Base-by-base conservation (phyloP, 2,113 vertebrate species). In the Chaetodon auriga region DNA sequence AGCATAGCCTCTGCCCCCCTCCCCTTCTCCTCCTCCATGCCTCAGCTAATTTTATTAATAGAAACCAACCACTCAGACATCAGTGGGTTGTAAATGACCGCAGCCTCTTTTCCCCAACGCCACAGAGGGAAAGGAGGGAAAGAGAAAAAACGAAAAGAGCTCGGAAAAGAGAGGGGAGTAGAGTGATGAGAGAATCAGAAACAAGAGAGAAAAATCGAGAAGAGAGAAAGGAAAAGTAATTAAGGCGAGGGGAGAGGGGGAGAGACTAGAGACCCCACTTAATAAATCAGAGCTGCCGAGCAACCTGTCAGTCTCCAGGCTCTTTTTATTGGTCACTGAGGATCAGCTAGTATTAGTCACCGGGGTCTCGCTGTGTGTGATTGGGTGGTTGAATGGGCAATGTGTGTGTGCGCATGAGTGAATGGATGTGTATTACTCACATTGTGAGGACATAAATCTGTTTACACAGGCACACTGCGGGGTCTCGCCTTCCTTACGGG, bases 321-420 rank as follows among this genome's bases (percentile, higher is more conserved):
- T 84, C 87, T 87, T 90, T 90, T 94, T 93, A 94, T 94, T 94
- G 92, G 92, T 93, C 92, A 93, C 90, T 19, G 77, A 93, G 89
- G 92, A 93, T 92, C 91, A 90, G 89, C 90, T 88, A 80, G 89
- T 88, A 93, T 91, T 93, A 90, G 90, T 91, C 91, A 91, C 91
- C 8, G 12, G 85, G 80, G 87, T 87, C 74, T 88, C 5, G 41
- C 65, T 83, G 74, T 76, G 81, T 83, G 87, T 78, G 89, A 80
- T 81, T 91, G 85, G 80, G 66, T 43, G 80, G 68, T 55, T 68
- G 71, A 84, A 73, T 71, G 81, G 53, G 64, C 66, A 80, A 12
- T 10, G 48, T 45, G 53, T 68, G 53, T 58, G 75, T n/a, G 38
- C 12, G 60, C 13, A 18, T 45, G 54, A 10, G 53, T 23, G 35